Evolutionary conservation across 53 echinoderm and acorn worm genomes (phyloP).

Genomic region (Holothuria leucospilota): DNA sequence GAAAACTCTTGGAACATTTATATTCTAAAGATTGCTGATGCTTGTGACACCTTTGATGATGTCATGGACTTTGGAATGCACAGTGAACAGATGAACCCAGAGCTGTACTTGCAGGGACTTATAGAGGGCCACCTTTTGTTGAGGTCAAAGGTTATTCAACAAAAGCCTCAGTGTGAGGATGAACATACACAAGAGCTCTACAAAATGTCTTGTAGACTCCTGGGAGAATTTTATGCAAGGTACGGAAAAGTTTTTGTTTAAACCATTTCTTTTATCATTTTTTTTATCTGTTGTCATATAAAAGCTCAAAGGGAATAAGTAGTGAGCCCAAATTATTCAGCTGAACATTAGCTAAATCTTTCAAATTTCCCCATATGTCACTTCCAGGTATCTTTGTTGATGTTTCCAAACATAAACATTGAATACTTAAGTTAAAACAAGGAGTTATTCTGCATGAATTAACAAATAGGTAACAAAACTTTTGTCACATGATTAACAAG

Average conservation of each 20-base stretch:
- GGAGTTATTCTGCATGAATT: no score
- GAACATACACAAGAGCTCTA: not conserved
- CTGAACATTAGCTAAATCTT: no score
- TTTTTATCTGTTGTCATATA: no score
- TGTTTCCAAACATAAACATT: no score
- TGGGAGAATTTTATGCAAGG: constrained; percentile 50
- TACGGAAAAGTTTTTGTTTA: not conserved
- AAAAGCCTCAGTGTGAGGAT: not conserved
- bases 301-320: no score
- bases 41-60: constrained; percentile 24
- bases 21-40: not conserved
- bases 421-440: no score
- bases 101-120: constrained; percentile 36
- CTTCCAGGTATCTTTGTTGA: no score
- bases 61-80: constrained; percentile 34
- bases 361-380: no score
- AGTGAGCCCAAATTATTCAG: no score
- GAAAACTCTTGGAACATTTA: constrained; percentile 43
- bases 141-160: constrained; percentile 37
- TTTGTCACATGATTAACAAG: no score
- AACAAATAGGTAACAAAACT: no score
- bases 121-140: constrained; percentile 41
- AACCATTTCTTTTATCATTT: not conserved
- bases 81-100: constrained; percentile 48
- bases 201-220: constrained; percentile 33